Conservation (phyloP, 1,140 invertebrate genomes). For the Pristionchus pacificus region DNA sequence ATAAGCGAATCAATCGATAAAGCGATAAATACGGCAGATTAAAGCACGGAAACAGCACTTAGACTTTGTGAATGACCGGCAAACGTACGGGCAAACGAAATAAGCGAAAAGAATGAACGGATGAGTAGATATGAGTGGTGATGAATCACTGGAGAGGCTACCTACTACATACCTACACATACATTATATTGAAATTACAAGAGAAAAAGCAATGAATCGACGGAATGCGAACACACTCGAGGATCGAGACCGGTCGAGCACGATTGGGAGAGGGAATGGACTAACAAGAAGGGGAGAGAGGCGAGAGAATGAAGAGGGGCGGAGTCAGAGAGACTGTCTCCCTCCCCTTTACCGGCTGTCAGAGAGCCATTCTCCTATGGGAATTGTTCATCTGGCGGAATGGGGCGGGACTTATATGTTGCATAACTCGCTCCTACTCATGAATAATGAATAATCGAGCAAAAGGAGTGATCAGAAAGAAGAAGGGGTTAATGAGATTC, state of each 20-base stretch:
- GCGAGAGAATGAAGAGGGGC: background rate
- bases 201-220: background rate
- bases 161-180: background rate
- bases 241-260: background rate
- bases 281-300: background rate
- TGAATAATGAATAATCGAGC: no score
- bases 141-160: background rate
- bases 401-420: background rate
- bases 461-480: background rate
- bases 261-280: background rate
- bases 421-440: background rate
- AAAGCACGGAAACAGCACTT: no score
- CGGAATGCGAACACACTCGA: no score
- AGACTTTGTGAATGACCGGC: no score
- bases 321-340: background rate
- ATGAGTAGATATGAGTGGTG: background rate
- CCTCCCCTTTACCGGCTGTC: no score
- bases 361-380: no score
- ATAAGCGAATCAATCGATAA: no score
- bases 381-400: no score
- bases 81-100: no score
- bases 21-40: no score
- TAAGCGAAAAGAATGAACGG: no score
- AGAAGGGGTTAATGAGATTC: background rate
- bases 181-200: no score